A percentile compares a stretch with the other conserved stretches of the same genome.
phyloP scores from a whole-genome alignment of 2,113 vertebrate species.

The Lagopus leucura region DNA sequence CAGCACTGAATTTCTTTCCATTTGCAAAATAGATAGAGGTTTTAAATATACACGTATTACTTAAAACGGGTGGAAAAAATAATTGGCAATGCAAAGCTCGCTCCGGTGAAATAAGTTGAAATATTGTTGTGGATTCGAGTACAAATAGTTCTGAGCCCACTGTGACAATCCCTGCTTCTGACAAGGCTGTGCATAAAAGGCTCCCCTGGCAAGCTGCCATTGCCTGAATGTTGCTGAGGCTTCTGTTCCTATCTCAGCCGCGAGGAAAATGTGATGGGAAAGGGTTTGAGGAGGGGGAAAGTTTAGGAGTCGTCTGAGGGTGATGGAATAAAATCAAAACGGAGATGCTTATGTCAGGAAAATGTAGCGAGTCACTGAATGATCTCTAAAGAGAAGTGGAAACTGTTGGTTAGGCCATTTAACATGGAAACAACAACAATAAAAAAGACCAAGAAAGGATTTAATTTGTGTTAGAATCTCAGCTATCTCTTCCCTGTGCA shows the following conservation, averaged over 20 bases:
- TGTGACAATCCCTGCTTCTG: background rate
- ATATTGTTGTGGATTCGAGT: background rate
- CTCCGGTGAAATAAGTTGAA: background rate
- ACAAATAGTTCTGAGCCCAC: background rate
- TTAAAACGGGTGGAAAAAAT: background rate
- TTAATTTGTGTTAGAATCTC: background rate
- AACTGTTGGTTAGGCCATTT: background rate
- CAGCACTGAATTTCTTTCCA: background rate
- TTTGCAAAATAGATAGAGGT: background rate
- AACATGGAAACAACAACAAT: background rate
- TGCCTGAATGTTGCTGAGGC: background rate
- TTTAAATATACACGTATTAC: background rate
- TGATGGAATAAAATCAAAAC: background rate
- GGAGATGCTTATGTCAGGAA: background rate
- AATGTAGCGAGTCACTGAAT: accelerated
- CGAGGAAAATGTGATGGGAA: background rate
- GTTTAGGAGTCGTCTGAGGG: background rate
- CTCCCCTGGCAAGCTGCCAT: background rate
- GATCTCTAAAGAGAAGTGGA: background rate
- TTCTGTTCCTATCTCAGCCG: background rate
- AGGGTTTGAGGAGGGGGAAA: background rate
- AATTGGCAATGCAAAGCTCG: background rate
- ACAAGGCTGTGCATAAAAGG: background rate
- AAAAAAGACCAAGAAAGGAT: background rate
- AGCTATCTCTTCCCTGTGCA: background rate